A percentile compares a stretch with the other conserved stretches of the same genome.
These are phyloP conservation scores for Pogonomyrmex barbatus DNA, from an alignment of 1,140 invertebrate genomes.

Conservation along the genomic window DNA sequence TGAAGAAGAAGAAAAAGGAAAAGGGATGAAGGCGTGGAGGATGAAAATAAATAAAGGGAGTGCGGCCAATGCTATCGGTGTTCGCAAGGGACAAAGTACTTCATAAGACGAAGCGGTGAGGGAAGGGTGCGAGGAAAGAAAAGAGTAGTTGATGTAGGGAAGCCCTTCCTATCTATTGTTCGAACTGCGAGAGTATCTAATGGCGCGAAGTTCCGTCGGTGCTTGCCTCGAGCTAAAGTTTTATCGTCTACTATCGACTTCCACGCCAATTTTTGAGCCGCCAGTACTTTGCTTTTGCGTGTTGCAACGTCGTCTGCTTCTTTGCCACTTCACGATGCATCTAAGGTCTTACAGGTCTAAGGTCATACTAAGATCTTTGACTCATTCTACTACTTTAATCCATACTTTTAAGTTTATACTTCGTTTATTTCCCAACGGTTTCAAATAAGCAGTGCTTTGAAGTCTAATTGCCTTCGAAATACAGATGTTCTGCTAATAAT, in stretches of 20 bases:
- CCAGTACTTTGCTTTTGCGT: constrained; percentile 65
- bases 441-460: constrained; percentile 19
- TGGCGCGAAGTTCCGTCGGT: constrained; percentile 80
- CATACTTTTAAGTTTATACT: not conserved
- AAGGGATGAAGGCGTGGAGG: constrained; percentile 17
- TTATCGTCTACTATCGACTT: constrained; percentile 75
- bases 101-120: constrained; percentile 56
- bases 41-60: constrained; percentile 68
- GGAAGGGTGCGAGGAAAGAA: constrained; percentile 14
- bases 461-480: not conserved
- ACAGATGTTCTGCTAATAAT: not conserved
- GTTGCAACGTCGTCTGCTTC: constrained; percentile 40
- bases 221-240: constrained; percentile 76
- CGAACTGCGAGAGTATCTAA: constrained; percentile 79
- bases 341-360: no score
- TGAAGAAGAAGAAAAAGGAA: constrained; percentile 11
- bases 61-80: constrained; percentile 43
- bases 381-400: constrained; percentile 6
- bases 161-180: constrained; percentile 73
- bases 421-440: constrained; percentile 31
- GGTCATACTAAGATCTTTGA: constrained; percentile 42
- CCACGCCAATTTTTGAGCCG: constrained; percentile 75
- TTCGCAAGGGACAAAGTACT: constrained; percentile 53
- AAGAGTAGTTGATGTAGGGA: constrained; percentile 54
- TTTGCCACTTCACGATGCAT: constrained; percentile 36